phyloP scores from a whole-genome alignment of 2,113 vertebrate genomes.

The Leucosticte australis region DNA sequence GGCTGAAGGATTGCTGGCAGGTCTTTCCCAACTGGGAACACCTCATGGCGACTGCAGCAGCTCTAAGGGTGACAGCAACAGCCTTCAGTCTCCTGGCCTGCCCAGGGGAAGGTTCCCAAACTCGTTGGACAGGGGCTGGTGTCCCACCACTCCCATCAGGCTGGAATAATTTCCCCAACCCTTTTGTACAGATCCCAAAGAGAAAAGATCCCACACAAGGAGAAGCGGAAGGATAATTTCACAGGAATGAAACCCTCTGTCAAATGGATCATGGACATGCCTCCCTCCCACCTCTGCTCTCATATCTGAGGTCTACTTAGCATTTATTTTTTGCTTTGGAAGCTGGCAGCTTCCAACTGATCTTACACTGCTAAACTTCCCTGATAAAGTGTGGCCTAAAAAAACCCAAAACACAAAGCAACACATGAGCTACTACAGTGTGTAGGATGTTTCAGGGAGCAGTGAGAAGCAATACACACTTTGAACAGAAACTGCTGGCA shows the following conservation, averaged over 20 bases:
- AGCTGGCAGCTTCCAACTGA: neutral
- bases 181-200: neutral
- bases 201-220: neutral
- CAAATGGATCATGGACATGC: neutral
- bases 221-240: neutral
- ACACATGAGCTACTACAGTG: neutral
- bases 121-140: neutral
- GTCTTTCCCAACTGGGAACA: neutral
- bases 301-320: neutral
- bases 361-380: neutral
- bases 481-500: neutral
- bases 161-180: neutral
- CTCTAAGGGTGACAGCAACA: fast-evolving
- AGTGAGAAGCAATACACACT: neutral
- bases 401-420: neutral
- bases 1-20: neutral
- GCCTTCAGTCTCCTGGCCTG: neutral
- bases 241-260: neutral
- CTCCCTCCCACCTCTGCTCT: neutral
- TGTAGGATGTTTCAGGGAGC: neutral
- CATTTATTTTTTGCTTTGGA: neutral
- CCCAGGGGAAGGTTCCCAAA: neutral
- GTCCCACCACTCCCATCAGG: neutral
- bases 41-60: neutral
- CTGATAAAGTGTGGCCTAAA: neutral